Conservation (phyloP, 2,888 invertebrate species). For the Heliconius ismenius region DNA sequence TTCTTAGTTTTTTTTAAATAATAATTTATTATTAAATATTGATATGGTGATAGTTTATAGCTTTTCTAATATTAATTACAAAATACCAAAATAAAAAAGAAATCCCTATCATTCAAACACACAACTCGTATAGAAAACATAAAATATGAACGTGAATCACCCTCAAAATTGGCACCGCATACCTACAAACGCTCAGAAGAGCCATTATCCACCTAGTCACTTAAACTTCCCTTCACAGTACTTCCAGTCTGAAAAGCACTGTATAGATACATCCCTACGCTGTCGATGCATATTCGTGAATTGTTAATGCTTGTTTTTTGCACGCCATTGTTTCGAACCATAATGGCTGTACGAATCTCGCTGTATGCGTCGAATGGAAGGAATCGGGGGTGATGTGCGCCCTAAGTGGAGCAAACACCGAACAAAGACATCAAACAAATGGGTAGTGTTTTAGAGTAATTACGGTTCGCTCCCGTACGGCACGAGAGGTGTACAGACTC, state of each 20-base stretch:
- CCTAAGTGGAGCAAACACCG: conserved; percentile 80
- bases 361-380: conserved; percentile 73
- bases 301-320: conserved; percentile 81
- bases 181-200: conserved; percentile 41
- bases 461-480: conserved; percentile 78
- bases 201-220: conserved; percentile 63
- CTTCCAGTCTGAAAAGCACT: conserved; percentile 62
- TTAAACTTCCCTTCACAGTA: conserved; percentile 67
- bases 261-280: conserved; percentile 55
- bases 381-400: conserved; percentile 77
- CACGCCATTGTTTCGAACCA: conserved; percentile 71
- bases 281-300: conserved; percentile 78
- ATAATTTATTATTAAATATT: not conserved
- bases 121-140: conserved; percentile 26
- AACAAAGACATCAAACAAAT: conserved; percentile 83
- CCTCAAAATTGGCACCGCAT: conserved; percentile 41
- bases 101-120: conserved; percentile 15
- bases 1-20: not conserved
- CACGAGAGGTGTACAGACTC: conserved; percentile 72
- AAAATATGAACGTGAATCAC: conserved; percentile 22
- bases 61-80: not conserved
- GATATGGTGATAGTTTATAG: not conserved
- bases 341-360: conserved; percentile 74
- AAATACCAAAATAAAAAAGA: not conserved
- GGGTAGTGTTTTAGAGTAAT: conserved; percentile 82